Evolutionary conservation across 2,888 invertebrate species (phyloP).

Genomic region (Chymomyza caudatula): DNA sequence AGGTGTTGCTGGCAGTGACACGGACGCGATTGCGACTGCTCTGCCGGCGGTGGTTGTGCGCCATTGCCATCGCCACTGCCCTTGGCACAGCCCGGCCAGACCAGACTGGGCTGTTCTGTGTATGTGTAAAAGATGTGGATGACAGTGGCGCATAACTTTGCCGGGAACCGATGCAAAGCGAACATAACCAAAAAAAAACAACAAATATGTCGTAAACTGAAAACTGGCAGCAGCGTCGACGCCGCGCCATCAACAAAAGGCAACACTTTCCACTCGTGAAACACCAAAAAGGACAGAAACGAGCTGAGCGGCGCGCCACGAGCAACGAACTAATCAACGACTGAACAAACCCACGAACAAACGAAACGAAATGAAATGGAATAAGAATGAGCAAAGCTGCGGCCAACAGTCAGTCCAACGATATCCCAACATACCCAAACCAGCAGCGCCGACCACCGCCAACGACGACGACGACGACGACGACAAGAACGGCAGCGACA

Average conservation of each 20-base stretch:
- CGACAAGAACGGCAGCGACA: neutral
- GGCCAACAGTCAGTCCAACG: neutral
- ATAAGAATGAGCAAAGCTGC: neutral
- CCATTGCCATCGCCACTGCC: constrained; percentile 21
- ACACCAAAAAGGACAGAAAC: constrained; percentile 27
- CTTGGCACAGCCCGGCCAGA: neutral
- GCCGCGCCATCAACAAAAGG: constrained; percentile 17
- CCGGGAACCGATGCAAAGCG: constrained; percentile 38
- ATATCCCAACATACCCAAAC: too few species aligned
- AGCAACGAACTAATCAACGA: constrained; percentile 30
- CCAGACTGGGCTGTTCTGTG: neutral
- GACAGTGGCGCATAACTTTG: constrained; percentile 32
- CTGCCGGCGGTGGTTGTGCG: constrained; percentile 11
- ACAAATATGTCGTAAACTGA: constrained; percentile 63
- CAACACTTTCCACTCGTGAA: constrained; percentile 42
- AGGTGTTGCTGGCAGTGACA: constrained; percentile 54
- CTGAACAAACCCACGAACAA: neutral
- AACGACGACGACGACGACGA: neutral
- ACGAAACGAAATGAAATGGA: neutral
- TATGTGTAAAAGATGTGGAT: constrained; percentile 19
- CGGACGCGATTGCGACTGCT: constrained; percentile 12
- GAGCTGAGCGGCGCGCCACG: too few species aligned
- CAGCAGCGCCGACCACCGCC: too few species aligned
- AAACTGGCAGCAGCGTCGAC: constrained; percentile 40
- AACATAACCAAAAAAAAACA: constrained; percentile 42